These are phyloP conservation scores for Zootoca vivipara DNA, from an alignment of 2,113 vertebrate species.

Conservation along the genomic window DNA sequence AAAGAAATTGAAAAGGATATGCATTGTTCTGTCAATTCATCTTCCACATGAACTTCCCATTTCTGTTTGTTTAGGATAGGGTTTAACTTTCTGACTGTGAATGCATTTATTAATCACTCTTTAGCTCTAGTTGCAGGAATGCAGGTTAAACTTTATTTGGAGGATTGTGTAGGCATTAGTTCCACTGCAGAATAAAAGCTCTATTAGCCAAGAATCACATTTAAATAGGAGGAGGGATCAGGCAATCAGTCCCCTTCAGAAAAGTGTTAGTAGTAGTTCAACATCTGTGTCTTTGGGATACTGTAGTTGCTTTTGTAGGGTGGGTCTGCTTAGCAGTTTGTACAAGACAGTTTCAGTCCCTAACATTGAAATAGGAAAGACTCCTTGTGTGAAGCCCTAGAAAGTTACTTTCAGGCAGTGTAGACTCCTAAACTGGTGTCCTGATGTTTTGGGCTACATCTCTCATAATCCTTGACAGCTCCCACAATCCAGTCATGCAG, in stretches of 20 bases:
- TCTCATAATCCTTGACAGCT: too few species aligned
- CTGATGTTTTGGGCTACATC: too few species aligned
- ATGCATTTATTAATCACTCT: conserved; percentile 27
- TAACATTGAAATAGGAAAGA: background rate
- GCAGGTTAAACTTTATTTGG: conserved; percentile 12
- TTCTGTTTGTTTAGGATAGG: conserved; percentile 29
- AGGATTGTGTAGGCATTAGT: background rate
- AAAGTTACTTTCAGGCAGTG: background rate
- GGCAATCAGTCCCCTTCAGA: background rate
- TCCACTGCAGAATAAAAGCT: background rate
- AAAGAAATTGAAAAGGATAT: conserved; percentile 51
- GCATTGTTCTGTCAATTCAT: conserved; percentile 32
- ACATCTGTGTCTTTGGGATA: background rate
- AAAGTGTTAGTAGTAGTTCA: background rate
- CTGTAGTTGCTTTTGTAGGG: background rate
- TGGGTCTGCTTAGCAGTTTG: background rate
- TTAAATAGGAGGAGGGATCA: background rate
- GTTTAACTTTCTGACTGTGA: conserved; percentile 15
- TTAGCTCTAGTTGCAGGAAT: background rate
- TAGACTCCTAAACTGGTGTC: background rate
- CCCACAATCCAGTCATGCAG: too few species aligned
- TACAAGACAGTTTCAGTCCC: background rate
- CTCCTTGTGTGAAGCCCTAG: background rate
- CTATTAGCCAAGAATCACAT: background rate
- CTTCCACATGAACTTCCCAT: conserved; percentile 45